These are phyloP conservation scores for Epinephelus lanceolatus DNA, from an alignment of 2,113 vertebrate genomes.

Conservation along the genomic window DNA sequence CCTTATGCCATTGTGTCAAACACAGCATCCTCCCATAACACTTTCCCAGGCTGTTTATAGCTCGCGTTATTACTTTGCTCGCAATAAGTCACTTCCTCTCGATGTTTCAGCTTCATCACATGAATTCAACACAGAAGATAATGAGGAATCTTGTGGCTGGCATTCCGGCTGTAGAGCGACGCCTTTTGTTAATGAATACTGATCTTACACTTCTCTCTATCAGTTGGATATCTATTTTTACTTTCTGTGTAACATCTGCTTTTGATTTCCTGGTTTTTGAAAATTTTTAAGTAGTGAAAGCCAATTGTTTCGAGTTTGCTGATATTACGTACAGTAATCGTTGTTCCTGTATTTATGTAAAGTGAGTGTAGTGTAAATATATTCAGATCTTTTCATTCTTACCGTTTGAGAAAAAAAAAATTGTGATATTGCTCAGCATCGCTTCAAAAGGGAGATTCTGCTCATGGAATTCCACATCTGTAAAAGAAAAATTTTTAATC, in stretches of 20 bases:
- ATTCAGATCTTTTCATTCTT: constrained; percentile 96
- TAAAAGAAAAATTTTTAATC: constrained; percentile 89
- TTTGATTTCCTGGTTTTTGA: constrained; percentile 91
- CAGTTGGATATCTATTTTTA: constrained; percentile 81
- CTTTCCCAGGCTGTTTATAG: constrained; percentile 72
- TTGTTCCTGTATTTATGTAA: constrained; percentile 99
- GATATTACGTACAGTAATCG: constrained; percentile 96
- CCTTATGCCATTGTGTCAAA: constrained; percentile 78
- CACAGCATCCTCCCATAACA: constrained; percentile 68
- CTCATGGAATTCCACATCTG: constrained; percentile 91
- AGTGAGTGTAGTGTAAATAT: constrained; percentile 99
- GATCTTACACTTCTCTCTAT: constrained; percentile 70
- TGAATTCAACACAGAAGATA: constrained; percentile 35
- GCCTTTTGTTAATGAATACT: constrained; percentile 72
- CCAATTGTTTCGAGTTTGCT: constrained; percentile 95
- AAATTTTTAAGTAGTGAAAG: constrained; percentile 90
- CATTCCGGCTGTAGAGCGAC: constrained; percentile 59
- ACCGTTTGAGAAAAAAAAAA: constrained; percentile 78
- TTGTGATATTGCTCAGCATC: constrained; percentile 92
- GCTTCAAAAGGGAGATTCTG: constrained; percentile 93
- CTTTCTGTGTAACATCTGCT: constrained; percentile 88
- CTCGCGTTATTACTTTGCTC: constrained; percentile 70
- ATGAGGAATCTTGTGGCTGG: constrained; percentile 59
- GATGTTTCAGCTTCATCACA: constrained; percentile 59
- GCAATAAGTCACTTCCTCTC: constrained; percentile 73